A percentile compares a stretch with the other conserved stretches of the same genome.
Evolutionary conservation across 2,797 vertebrate species (phyloP).

Genomic region (Dicrostonyx torquatus): DNA sequence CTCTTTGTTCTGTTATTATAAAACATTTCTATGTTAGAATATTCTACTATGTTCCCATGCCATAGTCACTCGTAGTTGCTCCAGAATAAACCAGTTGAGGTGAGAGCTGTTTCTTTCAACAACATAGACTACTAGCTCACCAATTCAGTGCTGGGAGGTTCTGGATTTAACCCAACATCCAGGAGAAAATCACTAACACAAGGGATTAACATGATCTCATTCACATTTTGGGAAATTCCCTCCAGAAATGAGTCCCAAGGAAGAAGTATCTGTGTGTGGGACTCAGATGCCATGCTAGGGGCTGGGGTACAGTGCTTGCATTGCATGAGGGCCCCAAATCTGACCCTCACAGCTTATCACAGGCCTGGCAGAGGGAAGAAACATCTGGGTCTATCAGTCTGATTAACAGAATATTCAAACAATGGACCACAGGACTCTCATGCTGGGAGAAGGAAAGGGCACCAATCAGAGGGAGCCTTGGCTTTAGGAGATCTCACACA

Average conservation of each 20-base stretch:
- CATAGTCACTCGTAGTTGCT: background rate
- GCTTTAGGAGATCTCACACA: background rate
- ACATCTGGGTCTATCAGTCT: background rate
- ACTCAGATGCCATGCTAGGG: background rate
- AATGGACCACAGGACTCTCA: background rate
- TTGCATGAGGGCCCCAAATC: background rate
- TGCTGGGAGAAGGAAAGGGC: background rate
- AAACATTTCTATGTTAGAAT: background rate
- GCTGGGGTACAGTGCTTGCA: background rate
- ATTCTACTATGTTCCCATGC: background rate
- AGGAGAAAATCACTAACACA: conserved; percentile 18
- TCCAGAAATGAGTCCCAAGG: background rate
- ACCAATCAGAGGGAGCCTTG: background rate
- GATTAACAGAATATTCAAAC: background rate
- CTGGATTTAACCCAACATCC: background rate
- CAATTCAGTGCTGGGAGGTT: background rate
- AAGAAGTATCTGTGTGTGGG: background rate
- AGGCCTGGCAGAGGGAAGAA: background rate
- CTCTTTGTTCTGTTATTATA: background rate
- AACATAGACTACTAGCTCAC: background rate
- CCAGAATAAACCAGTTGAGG: background rate
- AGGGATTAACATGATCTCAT: background rate
- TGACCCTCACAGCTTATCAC: background rate
- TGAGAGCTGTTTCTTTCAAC: background rate
- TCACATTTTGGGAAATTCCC: background rate